A percentile compares a stretch with the other conserved stretches of the same genome.
phyloP scores from a whole-genome alignment of 2,797 vertebrate genomes.

The Agapornis canus region DNA sequence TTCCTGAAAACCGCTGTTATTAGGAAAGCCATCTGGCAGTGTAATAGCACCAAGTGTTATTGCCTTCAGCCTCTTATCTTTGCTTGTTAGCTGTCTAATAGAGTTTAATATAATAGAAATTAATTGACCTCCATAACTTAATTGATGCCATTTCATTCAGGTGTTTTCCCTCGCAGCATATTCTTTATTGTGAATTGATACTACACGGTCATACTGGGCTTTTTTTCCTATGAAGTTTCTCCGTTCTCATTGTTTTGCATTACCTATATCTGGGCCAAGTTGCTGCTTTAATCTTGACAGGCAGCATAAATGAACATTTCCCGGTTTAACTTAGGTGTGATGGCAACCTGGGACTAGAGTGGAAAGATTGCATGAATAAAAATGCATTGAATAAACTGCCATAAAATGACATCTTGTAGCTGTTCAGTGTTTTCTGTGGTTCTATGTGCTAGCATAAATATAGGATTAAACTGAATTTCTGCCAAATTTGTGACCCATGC shows the following conservation, averaged over 20 bases:
- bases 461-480: not conserved
- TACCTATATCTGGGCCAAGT: not conserved
- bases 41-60: not conserved
- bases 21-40: constrained; percentile 6
- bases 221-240: not conserved
- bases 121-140: constrained; percentile 39
- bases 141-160: not conserved
- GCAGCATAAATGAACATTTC: not conserved
- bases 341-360: not conserved
- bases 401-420: not conserved
- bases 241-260: not conserved
- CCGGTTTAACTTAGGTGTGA: not conserved
- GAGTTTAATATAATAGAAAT: constrained; percentile 25
- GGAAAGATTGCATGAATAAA: not conserved
- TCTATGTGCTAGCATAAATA: not conserved
- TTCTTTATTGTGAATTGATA: not conserved
- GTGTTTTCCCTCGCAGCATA: not conserved
- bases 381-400: not conserved
- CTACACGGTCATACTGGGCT: rapidly evolving
- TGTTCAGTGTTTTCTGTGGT: not conserved
- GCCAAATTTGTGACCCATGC: rapidly evolving
- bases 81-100: constrained; percentile 25
- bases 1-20: constrained; percentile 1
- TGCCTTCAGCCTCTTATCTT: constrained; percentile 41
- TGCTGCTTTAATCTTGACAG: not conserved